Percentiles rank a stretch among this genome's conserved stretches.
These are phyloP conservation scores for Heliconius erato DNA, from an alignment of 2,888 invertebrate species.

Conservation along the genomic window DNA sequence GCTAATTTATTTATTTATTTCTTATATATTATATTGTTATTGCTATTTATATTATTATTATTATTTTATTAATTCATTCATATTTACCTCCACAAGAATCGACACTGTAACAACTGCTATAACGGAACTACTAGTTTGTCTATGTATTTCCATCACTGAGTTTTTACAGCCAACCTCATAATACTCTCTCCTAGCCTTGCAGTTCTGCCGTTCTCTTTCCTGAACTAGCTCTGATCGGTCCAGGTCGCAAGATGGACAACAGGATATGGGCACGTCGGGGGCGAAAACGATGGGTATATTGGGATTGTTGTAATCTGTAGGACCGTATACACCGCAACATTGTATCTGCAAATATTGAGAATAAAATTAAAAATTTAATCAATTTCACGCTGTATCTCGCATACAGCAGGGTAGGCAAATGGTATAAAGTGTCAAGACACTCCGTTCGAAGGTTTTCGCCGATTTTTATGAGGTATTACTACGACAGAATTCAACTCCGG, in stretches of 20 bases:
- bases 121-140: slow-evolving; percentile 60
- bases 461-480: too few species aligned
- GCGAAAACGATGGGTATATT: slow-evolving; percentile 66
- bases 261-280: slow-evolving; percentile 75
- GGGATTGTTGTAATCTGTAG: slow-evolving; percentile 81
- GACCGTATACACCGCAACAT: slow-evolving; percentile 85
- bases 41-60: too few species aligned
- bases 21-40: too few species aligned
- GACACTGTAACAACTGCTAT: slow-evolving; percentile 59
- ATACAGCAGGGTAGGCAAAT: neutral
- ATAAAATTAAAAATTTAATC: neutral
- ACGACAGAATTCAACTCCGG: too few species aligned
- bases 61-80: neutral
- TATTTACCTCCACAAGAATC: slow-evolving; percentile 68
- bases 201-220: slow-evolving; percentile 66
- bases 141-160: slow-evolving; percentile 63
- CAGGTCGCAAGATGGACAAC: slow-evolving; percentile 69
- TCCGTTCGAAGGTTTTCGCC: too few species aligned
- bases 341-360: slow-evolving; percentile 59
- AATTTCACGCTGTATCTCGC: neutral
- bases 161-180: slow-evolving; percentile 66
- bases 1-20: too few species aligned
- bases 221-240: slow-evolving; percentile 68
- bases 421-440: neutral
- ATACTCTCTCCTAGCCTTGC: slow-evolving; percentile 65